A percentile compares a stretch with the other conserved stretches of the same genome.
Evolutionary conservation across 2,888 invertebrate species (phyloP).

Genomic region (Diaperis boleti): DNA sequence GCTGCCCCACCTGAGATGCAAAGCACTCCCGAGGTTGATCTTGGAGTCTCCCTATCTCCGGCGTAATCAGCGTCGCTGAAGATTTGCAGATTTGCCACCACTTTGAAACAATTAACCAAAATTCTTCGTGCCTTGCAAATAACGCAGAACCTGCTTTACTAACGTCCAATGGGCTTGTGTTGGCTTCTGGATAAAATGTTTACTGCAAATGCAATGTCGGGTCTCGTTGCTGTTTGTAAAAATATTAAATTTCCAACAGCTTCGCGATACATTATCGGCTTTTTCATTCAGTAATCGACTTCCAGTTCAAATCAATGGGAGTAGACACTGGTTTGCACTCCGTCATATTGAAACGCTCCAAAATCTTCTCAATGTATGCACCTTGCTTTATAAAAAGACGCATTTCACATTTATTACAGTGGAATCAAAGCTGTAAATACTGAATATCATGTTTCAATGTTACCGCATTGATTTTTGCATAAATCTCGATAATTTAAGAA

Average conservation of each 20-base stretch:
- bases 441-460: too few species aligned
- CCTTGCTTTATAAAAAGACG: slow-evolving; percentile 36
- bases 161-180: slow-evolving; percentile 2
- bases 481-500: too few species aligned
- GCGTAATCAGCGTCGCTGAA: slow-evolving; percentile 37
- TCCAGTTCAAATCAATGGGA: too few species aligned
- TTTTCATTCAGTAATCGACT: slow-evolving; percentile 17
- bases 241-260: slow-evolving; percentile 47
- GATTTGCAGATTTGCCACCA: neutral
- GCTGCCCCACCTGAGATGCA: too few species aligned
- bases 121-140: neutral
- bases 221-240: slow-evolving; percentile 38
- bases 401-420: too few species aligned
- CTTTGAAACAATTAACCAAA: neutral
- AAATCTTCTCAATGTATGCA: slow-evolving; percentile 30
- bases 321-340: too few species aligned
- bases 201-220: too few species aligned
- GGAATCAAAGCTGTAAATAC: too few species aligned
- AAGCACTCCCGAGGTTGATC: too few species aligned
- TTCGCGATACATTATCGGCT: slow-evolving; percentile 41
- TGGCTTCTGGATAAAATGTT: slow-evolving; percentile 34
- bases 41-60: too few species aligned
- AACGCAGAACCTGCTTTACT: slow-evolving; percentile 15
- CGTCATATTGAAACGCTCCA: slow-evolving; percentile 42
- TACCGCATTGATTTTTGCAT: too few species aligned